Evolutionary conservation across 1,140 invertebrate genomes (phyloP).

Genomic region (Drosophila oshimai): DNA sequence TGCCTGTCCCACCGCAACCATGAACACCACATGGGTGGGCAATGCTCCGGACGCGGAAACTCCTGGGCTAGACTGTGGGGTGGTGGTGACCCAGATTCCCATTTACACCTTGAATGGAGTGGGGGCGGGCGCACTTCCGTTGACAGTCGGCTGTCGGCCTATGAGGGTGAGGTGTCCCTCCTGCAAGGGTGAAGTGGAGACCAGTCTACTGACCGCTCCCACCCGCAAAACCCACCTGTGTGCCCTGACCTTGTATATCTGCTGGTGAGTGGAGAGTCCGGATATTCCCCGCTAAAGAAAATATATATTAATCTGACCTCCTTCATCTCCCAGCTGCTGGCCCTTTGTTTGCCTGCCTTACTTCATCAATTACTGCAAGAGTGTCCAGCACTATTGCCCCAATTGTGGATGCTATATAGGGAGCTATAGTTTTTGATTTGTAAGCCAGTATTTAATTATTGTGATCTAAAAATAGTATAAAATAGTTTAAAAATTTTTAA

Average conservation of each 20-base stretch:
- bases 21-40: constrained; percentile 23
- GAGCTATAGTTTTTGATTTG: constrained; percentile 76
- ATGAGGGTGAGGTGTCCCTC: constrained; percentile 84
- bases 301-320: background rate
- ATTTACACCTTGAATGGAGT: constrained; percentile 8
- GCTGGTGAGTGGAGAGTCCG: constrained; percentile 25
- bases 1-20: constrained; percentile 20
- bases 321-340: constrained; percentile 83
- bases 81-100: constrained; percentile 83
- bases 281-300: background rate
- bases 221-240: constrained; percentile 85
- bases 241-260: constrained; percentile 84
- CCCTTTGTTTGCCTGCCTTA: constrained; percentile 86
- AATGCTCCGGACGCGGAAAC: background rate
- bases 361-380: constrained; percentile 86
- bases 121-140: background rate
- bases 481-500: too few species aligned
- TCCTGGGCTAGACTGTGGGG: background rate
- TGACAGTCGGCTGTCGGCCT: constrained; percentile 82
- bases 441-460: background rate
- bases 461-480: too few species aligned
- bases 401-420: constrained; percentile 86
- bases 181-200: constrained; percentile 84
- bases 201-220: constrained; percentile 83
- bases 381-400: constrained; percentile 87